Base-by-base conservation (phyloP, 1,140 invertebrate species). In the Pteromalus puparum region DNA sequence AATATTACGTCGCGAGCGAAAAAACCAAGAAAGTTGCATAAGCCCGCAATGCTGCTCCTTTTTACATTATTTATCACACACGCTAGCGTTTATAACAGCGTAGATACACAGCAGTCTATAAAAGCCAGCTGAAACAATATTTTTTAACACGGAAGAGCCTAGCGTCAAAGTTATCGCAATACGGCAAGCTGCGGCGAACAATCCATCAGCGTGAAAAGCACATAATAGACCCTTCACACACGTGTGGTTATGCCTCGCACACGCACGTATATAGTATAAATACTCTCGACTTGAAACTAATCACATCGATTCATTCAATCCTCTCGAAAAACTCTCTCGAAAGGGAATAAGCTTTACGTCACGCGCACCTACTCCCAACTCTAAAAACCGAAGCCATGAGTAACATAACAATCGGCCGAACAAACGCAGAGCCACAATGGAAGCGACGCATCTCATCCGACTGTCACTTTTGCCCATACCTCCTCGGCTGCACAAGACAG, bases 401-500 rank as follows among this genome's bases (percentile, higher is more conserved):
- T 2, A 26, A 7, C 13, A n/a, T 21, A 34, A 38, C 28, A 42
- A 74, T 34, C 34, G 21, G 18, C 15, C 34, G 72, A 15, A 30
- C 4, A 42, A 38, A 38, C 12, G 30, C 26, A 38, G 5, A 74
- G 72, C 34, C 15, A 74, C 72, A 74, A 74, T 74, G 34, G 30
- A 74, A 61, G 21, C 53, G 53, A 26, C 42, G 74, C 34, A 76
- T 53, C 24, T 2, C 15, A 48, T 53, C 74, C 72, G 34, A 34
- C 72, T 74, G 74, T 46, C 74, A 70, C 67, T 70, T 70, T 70
- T 70, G 72, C 38, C 72, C 34, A 30, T 70, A 70, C 34, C 42
- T 75, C 34, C 65, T 68, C 21, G 12, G 21, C 67, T 53, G 15
- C 18, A 61, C 53, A 61, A 18, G 53, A 61, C 0, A 61, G 53